phyloP scores from a whole-genome alignment of 2,797 vertebrate genomes.

The Eospalax fontanierii region DNA sequence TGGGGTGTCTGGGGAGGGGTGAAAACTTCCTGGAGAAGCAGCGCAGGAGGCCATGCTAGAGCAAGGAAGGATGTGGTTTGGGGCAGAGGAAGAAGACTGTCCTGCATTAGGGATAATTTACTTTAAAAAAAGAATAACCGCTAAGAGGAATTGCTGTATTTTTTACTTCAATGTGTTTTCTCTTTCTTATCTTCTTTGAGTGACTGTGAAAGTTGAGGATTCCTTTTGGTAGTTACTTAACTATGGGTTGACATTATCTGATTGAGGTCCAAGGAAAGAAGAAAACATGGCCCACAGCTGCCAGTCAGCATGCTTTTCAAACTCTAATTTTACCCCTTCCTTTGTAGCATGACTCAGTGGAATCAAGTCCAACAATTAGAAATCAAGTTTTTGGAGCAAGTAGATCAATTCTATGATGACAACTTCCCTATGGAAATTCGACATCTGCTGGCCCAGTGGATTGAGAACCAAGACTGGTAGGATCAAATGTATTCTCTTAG shows the following conservation, averaged over 20 bases:
- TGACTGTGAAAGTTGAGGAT: background rate
- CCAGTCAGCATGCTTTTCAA: conserved; percentile 11
- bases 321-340: conserved; percentile 51
- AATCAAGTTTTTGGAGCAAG: conserved; percentile 96
- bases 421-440: conserved; percentile 99
- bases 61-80: conserved; percentile 44
- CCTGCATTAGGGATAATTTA: conserved; percentile 9
- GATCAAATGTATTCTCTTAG: conserved; percentile 70
- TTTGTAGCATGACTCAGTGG: conserved; percentile 97
- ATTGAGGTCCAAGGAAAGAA: background rate
- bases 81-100: conserved; percentile 31
- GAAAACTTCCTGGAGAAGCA: conserved; percentile 34
- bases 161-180: conserved; percentile 33
- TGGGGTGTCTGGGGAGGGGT: background rate
- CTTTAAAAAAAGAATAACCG: background rate
- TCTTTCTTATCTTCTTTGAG: conserved; percentile 27
- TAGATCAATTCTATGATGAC: conserved; percentile 98
- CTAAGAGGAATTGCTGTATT: background rate
- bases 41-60: conserved; percentile 1
- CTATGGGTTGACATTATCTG: background rate
- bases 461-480: conserved; percentile 98
- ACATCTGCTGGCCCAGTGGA: conserved; percentile 96
- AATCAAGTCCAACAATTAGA: conserved; percentile 97
- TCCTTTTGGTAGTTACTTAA: background rate
- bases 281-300: background rate